Evolutionary conservation across 1,140 invertebrate genomes (phyloP).

Genomic region (Zaprionus ornatus): DNA sequence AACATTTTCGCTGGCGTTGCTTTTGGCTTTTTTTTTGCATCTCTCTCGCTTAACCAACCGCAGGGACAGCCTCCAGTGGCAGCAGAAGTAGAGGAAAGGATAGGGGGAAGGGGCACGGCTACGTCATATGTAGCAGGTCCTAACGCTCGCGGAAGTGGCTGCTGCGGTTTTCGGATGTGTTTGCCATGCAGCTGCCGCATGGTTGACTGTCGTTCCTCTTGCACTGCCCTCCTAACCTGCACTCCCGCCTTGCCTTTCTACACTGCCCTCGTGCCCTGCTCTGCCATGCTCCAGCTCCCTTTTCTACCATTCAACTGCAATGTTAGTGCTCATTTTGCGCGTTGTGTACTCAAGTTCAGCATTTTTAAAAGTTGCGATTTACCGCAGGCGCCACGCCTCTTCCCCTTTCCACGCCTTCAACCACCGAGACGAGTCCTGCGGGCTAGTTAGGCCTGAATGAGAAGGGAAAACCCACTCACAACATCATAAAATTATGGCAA

Average conservation of each 20-base stretch:
- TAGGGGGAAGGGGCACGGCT: not conserved
- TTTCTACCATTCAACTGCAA: slow-evolving; percentile 3
- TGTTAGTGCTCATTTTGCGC: slow-evolving; percentile 31
- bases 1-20: slow-evolving; percentile 67
- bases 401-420: not conserved
- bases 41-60: slow-evolving; percentile 22
- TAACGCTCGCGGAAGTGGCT: slow-evolving; percentile 70
- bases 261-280: not conserved
- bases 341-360: slow-evolving; percentile 41
- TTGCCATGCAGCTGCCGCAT: slow-evolving; percentile 48
- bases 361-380: slow-evolving; percentile 35
- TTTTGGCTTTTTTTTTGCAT: slow-evolving; percentile 27
- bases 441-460: slow-evolving; percentile 8
- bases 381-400: not conserved
- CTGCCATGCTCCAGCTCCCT: not conserved
- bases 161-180: slow-evolving; percentile 72
- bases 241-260: not conserved
- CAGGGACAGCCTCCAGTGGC: slow-evolving; percentile 22
- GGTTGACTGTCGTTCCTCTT: not conserved
- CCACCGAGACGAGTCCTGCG: slow-evolving; percentile 9
- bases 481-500: slow-evolving; percentile 21
- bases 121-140: slow-evolving; percentile 37
- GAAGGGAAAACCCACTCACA: not conserved
- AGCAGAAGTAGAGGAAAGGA: not conserved
- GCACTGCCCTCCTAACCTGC: not conserved